Percentiles rank a stretch among this genome's conserved stretches.
Conservation (phyloP, 2,797 vertebrate species). For the Bradypodion ventrale region DNA sequence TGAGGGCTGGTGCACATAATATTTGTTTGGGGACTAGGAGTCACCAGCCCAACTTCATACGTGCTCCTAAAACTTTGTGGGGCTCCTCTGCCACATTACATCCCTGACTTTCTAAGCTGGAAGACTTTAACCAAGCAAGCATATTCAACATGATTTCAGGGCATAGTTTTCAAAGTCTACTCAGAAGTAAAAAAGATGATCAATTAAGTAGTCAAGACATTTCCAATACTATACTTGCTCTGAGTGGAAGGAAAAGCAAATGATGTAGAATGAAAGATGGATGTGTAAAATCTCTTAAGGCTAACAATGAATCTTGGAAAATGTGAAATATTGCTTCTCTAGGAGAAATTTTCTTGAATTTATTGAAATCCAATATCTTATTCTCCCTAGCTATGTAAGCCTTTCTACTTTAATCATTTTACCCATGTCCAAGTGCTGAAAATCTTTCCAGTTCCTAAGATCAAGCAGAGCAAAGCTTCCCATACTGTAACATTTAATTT, state of each 20-base stretch:
- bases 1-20: not conserved
- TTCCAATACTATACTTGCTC: not conserved
- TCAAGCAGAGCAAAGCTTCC: not conserved
- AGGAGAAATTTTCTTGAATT: not conserved
- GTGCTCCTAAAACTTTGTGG: not conserved
- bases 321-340: not conserved
- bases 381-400: not conserved
- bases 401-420: not conserved
- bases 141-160: not conserved
- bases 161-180: not conserved
- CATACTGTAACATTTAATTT: slow-evolving; percentile 13
- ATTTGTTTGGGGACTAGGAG: not conserved
- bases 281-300: not conserved
- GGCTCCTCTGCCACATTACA: not conserved
- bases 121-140: too few relatives aligned
- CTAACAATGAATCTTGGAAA: not conserved
- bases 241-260: not conserved
- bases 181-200: too few relatives aligned
- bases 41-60: not conserved
- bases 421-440: not conserved
- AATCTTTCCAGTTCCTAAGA: not conserved
- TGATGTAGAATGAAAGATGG: not conserved
- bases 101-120: not conserved
- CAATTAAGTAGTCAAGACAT: not conserved
- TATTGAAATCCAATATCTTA: not conserved